These are phyloP conservation scores for Pantherophis guttatus DNA, from an alignment of 2,113 vertebrate genomes.

Conservation along the genomic window DNA sequence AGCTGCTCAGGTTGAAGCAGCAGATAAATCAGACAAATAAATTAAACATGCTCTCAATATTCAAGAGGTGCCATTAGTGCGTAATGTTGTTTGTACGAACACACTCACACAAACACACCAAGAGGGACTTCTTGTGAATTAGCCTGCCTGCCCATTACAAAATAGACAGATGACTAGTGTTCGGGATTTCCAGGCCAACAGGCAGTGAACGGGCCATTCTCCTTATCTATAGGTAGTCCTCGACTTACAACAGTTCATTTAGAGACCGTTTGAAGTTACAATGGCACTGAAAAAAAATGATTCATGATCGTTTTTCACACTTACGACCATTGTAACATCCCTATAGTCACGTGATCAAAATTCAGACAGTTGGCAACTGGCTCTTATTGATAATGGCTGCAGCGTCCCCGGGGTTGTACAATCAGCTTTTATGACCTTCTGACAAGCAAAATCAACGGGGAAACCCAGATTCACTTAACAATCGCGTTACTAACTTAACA, in stretches of 20 bases:
- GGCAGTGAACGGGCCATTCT: neutral
- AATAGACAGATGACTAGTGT: neutral
- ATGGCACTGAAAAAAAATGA: too few species aligned
- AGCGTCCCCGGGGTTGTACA: too few species aligned
- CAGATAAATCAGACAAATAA: neutral
- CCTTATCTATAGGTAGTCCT: too few species aligned
- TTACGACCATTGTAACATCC: too few species aligned
- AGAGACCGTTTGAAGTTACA: too few species aligned
- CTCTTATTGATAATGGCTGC: too few species aligned
- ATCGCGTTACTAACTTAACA: neutral
- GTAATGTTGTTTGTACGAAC: neutral
- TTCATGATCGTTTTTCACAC: too few species aligned
- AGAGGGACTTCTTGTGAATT: neutral
- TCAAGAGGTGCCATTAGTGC: neutral
- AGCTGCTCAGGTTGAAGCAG: neutral
- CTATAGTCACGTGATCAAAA: too few species aligned
- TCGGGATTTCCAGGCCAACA: neutral
- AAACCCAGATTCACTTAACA: neutral
- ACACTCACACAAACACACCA: neutral
- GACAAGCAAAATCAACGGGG: neutral
- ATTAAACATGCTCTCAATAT: neutral
- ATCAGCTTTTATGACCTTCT: too few species aligned
- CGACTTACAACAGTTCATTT: too few species aligned
- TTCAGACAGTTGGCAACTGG: too few species aligned
- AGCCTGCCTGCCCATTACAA: neutral